Evolutionary conservation across 1,140 invertebrate genomes (phyloP).

Genomic region (Rhopalosiphum padi): DNA sequence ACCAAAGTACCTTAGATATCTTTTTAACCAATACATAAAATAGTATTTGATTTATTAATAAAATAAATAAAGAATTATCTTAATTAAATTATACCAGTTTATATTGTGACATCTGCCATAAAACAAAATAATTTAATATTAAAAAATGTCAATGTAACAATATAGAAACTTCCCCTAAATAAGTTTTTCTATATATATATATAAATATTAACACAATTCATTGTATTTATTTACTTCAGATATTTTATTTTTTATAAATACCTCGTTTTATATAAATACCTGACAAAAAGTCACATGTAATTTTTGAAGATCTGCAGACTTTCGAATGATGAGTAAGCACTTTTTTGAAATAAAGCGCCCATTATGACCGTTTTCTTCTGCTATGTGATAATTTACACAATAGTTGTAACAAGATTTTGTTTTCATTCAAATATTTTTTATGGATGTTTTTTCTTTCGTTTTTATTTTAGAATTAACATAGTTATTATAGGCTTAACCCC

Average conservation of each 20-base stretch:
- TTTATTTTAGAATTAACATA: conserved; percentile 29
- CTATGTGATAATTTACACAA: conserved; percentile 52
- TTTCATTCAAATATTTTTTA: conserved; percentile 46
- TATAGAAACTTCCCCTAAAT: background rate
- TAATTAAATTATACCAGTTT: background rate
- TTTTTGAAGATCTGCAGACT: conserved; percentile 51
- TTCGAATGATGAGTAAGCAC: conserved; percentile 26
- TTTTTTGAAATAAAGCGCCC: conserved; percentile 42
- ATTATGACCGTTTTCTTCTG: conserved; percentile 53
- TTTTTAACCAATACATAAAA: background rate
- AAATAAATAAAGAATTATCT: background rate
- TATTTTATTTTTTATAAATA: conserved; percentile 56
- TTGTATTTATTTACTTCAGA: conserved; percentile 27
- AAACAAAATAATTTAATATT: conserved; percentile 10
- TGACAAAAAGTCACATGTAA: conserved; percentile 56
- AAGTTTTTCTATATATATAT: background rate
- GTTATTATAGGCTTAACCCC: conserved; percentile 36
- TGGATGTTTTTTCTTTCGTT: conserved; percentile 20
- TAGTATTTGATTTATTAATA: background rate
- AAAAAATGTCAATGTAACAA: background rate
- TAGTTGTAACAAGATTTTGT: conserved; percentile 46
- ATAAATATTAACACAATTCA: conserved; percentile 18
- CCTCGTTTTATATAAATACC: conserved; percentile 56
- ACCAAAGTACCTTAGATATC: background rate
- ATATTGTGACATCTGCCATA: background rate